These are phyloP conservation scores for Acleris literana DNA, from an alignment of 2,888 invertebrate species.

Conservation along the genomic window DNA sequence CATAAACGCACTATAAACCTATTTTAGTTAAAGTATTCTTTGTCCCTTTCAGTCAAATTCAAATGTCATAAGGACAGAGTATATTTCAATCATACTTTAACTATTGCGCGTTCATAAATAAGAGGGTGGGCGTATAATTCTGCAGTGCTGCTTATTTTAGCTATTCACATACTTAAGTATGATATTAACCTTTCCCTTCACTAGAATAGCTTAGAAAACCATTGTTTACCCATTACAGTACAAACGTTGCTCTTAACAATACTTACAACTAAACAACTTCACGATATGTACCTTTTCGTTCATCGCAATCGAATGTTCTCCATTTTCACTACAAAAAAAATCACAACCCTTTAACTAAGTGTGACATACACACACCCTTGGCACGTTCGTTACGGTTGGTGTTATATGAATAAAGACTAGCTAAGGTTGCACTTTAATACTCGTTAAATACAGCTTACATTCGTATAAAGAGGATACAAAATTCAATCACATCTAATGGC, in stretches of 20 bases:
- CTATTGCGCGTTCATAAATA: too few species aligned
- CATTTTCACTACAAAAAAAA: conserved; percentile 49
- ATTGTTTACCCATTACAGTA: conserved; percentile 6
- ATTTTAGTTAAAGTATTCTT: too few species aligned
- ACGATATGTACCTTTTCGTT: conserved; percentile 67
- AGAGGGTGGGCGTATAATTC: neutral
- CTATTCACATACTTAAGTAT: conserved; percentile 5
- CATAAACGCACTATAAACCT: too few species aligned
- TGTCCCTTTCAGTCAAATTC: too few species aligned
- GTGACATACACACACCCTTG: conserved; percentile 44
- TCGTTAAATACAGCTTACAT: conserved; percentile 39
- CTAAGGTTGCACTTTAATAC: conserved; percentile 45
- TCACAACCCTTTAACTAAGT: conserved; percentile 66
- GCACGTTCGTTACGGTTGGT: conserved; percentile 51
- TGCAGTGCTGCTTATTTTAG: conserved; percentile 10
- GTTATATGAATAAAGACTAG: conserved; percentile 47
- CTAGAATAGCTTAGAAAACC: conserved; percentile 7
- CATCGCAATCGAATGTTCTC: conserved; percentile 44
- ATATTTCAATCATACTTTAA: too few species aligned
- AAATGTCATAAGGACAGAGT: too few species aligned
- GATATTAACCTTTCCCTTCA: conserved; percentile 1
- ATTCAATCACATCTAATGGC: conserved; percentile 33
- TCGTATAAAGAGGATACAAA: conserved; percentile 45
- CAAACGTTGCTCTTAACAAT: conserved; percentile 30
- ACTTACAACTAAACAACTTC: conserved; percentile 60